A percentile compares a stretch with the other conserved stretches of the same genome.
These are phyloP conservation scores for Trichomycterus rosablanca DNA, from an alignment of 2,113 vertebrate species.

Conservation along the genomic window DNA sequence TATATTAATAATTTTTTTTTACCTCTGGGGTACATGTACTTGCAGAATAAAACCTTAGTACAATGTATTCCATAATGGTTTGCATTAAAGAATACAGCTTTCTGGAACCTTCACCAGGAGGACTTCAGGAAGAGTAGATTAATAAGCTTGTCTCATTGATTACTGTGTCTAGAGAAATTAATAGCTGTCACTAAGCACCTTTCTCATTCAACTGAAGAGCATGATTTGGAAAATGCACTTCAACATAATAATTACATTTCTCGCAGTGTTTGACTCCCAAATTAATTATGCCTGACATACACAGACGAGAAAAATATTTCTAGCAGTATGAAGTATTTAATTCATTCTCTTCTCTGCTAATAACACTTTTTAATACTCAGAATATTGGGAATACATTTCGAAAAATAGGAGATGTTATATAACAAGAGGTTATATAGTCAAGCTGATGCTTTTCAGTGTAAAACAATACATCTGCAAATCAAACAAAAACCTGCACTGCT, in stretches of 20 bases:
- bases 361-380: constrained; percentile 1
- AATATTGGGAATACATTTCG: no score
- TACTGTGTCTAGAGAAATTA: constrained; percentile 29
- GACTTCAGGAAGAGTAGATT: neutral
- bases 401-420: no score
- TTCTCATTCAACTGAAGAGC: constrained; percentile 30
- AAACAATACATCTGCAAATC: no score
- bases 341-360: constrained; percentile 26
- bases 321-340: neutral
- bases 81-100: neutral
- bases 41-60: no score
- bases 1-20: no score
- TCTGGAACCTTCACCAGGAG: neutral
- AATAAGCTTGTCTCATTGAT: constrained; percentile 17
- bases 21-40: neutral
- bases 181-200: constrained; percentile 23
- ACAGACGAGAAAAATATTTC: constrained; percentile 13
- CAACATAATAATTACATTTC: constrained; percentile 36
- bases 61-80: neutral
- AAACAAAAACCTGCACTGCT: no score
- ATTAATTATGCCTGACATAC: constrained; percentile 27
- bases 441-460: no score
- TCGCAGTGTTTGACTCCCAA: constrained; percentile 14
- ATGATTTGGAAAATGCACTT: constrained; percentile 22
- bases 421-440: no score